Conservation (phyloP, 2,888 invertebrate species). For the Gortyna flavago region DNA sequence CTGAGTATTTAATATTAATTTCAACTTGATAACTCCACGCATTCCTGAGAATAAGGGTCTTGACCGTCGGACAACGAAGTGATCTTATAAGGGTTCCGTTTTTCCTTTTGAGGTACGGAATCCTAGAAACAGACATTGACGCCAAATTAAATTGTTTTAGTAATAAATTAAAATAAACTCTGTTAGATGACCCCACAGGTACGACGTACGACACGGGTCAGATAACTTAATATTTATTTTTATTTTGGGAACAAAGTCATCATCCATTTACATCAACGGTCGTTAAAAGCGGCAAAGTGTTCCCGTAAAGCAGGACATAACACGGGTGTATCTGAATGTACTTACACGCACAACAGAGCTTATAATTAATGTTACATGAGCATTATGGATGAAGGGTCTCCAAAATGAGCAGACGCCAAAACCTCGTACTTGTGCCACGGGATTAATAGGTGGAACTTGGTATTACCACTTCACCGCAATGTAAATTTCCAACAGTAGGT, state of each 20-base stretch:
- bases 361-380: slow-evolving; percentile 80
- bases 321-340: slow-evolving; percentile 71
- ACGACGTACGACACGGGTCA: not conserved
- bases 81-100: too few species aligned
- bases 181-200: too few species aligned
- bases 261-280: slow-evolving; percentile 56
- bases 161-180: not conserved
- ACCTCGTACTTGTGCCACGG: slow-evolving; percentile 63
- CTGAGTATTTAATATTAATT: too few species aligned
- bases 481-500: slow-evolving; percentile 68
- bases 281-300: slow-evolving; percentile 62
- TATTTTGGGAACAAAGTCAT: slow-evolving; percentile 39
- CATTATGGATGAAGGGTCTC: slow-evolving; percentile 74
- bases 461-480: slow-evolving; percentile 63
- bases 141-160: not conserved
- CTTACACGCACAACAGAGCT: slow-evolving; percentile 68
- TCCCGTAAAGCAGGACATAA: slow-evolving; percentile 65
- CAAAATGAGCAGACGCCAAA: slow-evolving; percentile 72
- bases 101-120: too few species aligned
- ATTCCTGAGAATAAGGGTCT: too few species aligned
- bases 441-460: slow-evolving; percentile 66
- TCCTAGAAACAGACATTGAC: not conserved
- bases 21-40: too few species aligned
- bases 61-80: too few species aligned
- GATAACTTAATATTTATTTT: not conserved